Conservation (phyloP, 2,888 invertebrate genomes). For the Ceraclea dissimilis region DNA sequence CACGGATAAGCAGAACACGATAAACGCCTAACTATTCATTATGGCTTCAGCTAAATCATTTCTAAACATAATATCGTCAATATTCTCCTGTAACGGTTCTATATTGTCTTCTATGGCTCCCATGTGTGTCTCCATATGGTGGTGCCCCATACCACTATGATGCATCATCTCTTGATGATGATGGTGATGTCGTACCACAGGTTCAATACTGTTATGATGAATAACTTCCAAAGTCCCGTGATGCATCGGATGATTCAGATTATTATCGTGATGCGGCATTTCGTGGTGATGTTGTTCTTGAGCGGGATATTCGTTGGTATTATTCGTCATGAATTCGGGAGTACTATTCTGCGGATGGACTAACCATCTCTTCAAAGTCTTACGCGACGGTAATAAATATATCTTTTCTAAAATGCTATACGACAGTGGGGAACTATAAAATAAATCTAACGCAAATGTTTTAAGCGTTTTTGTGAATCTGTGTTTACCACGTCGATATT, state of each 20-base stretch:
- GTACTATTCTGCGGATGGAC: not conserved
- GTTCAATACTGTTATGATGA: no score
- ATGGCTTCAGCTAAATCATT: not conserved
- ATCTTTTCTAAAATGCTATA: not conserved
- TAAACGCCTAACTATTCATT: no score
- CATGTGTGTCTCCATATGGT: not conserved
- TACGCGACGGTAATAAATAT: not conserved
- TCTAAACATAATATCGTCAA: not conserved
- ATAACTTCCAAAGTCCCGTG: not conserved
- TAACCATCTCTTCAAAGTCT: not conserved
- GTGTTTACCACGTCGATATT: not conserved
- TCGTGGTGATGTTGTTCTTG: not conserved
- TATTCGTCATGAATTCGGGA: no score
- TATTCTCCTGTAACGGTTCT: not conserved
- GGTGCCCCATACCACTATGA: not conserved
- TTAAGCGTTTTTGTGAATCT: not conserved
- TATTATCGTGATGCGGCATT: not conserved
- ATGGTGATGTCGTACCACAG: no score
- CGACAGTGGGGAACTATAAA: not conserved
- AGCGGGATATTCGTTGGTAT: not conserved
- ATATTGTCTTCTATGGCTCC: not conserved
- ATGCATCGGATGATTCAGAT: not conserved
- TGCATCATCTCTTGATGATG: not conserved
- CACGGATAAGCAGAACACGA: no score
- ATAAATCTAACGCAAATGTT: not conserved